A percentile compares a stretch with the other conserved stretches of the same genome.
Evolutionary conservation across 2,888 invertebrate genomes (phyloP).

Genomic region (Philereme vetulata): DNA sequence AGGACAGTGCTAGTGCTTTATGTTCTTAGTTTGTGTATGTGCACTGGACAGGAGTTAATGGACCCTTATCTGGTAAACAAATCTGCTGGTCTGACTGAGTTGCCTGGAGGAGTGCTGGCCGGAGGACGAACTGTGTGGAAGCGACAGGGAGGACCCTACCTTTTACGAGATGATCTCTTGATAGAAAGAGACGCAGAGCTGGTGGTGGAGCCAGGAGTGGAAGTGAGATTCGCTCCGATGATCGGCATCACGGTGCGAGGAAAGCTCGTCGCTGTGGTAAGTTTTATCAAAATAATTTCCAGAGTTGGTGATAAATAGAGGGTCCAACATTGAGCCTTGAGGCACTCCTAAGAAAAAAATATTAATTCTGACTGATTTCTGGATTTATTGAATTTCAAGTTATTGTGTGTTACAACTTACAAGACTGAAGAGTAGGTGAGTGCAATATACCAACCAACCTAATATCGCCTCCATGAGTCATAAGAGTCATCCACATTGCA

Average conservation of each 20-base stretch:
- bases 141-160: slow-evolving; percentile 88
- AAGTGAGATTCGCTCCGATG: slow-evolving; percentile 94
- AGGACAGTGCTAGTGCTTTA: slow-evolving; percentile 69
- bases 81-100: slow-evolving; percentile 79
- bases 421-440: too few relatives aligned
- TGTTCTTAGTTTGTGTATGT: slow-evolving; percentile 56
- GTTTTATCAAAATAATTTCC: slow-evolving; percentile 50
- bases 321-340: slow-evolving; percentile 21
- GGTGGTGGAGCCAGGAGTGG: slow-evolving; percentile 95
- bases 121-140: slow-evolving; percentile 83
- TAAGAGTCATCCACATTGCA: too few relatives aligned
- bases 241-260: slow-evolving; percentile 97
- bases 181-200: slow-evolving; percentile 91
- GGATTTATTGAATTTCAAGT: too few relatives aligned
- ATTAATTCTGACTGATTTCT: too few relatives aligned
- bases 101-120: slow-evolving; percentile 85
- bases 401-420: too few relatives aligned
- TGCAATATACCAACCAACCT: too few relatives aligned
- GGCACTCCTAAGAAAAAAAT: slow-evolving; percentile 10
- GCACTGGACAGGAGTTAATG: slow-evolving; percentile 67
- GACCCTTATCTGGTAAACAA: slow-evolving; percentile 74
- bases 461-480: too few relatives aligned
- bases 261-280: slow-evolving; percentile 94
- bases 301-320: not conserved
- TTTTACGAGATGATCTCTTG: slow-evolving; percentile 90